These are phyloP conservation scores for Rhopalosiphum nymphaeae DNA, from an alignment of 2,888 invertebrate species.

Conservation along the genomic window DNA sequence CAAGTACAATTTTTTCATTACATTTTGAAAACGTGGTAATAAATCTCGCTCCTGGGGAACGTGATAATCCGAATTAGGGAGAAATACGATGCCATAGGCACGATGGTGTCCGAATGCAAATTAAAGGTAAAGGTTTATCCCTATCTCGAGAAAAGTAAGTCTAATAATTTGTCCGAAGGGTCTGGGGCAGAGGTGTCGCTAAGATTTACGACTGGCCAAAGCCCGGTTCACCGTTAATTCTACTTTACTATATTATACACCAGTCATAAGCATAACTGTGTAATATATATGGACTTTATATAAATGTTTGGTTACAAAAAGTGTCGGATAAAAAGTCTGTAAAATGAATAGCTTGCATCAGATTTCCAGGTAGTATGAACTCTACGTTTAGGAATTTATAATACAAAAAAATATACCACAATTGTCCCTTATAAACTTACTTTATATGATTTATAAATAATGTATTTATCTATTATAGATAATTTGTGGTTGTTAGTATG, in stretches of 20 bases:
- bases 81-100: conserved; percentile 47
- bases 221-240: conserved; percentile 60
- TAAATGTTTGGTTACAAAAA: conserved; percentile 46
- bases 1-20: conserved; percentile 22
- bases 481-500: not conserved
- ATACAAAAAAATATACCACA: not conserved
- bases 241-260: conserved; percentile 60
- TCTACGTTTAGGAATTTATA: not conserved
- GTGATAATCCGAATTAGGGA: conserved; percentile 62
- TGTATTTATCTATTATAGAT: not conserved
- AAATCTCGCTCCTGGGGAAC: conserved; percentile 56
- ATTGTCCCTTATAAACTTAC: not conserved
- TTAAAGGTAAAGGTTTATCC: conserved; percentile 65
- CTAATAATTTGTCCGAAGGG: conserved; percentile 64
- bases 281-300: conserved; percentile 41
- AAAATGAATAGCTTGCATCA: conserved; percentile 27
- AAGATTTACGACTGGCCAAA: conserved; percentile 58
- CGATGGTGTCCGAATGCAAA: conserved; percentile 61
- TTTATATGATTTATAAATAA: not conserved
- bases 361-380: not conserved
- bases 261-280: conserved; percentile 49
- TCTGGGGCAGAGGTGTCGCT: conserved; percentile 61
- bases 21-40: conserved; percentile 38
- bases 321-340: conserved; percentile 15
- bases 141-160: conserved; percentile 63